A percentile compares a stretch with the other conserved stretches of the same genome.
These are phyloP conservation scores for Ceratitis capitata DNA, from an alignment of 1,140 invertebrate species.

Conservation along the genomic window DNA sequence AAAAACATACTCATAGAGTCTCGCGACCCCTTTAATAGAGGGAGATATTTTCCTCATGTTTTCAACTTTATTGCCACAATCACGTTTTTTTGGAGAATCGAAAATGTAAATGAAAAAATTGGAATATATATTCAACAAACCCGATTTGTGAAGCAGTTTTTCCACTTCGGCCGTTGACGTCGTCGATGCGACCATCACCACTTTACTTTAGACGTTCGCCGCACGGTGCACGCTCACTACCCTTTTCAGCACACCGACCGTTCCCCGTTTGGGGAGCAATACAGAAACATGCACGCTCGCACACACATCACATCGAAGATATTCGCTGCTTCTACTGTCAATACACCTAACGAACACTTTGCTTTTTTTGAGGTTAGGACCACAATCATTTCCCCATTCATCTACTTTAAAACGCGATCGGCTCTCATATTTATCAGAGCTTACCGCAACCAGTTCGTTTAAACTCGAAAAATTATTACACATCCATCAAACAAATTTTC, in stretches of 20 bases:
- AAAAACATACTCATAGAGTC: neutral
- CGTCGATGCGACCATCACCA: constrained; percentile 29
- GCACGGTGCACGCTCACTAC: constrained; percentile 6
- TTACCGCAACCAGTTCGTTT: neutral
- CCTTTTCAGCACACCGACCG: neutral
- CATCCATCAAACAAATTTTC: neutral
- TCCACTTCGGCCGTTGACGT: constrained; percentile 36
- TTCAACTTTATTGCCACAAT: neutral
- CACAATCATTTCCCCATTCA: constrained; percentile 27
- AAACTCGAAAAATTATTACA: neutral
- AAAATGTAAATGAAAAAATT: constrained; percentile 20
- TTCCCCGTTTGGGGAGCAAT: constrained; percentile 4
- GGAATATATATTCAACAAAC: constrained; percentile 37
- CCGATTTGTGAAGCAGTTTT: constrained; percentile 35
- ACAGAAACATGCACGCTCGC: neutral
- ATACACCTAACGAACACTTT: constrained; percentile 23
- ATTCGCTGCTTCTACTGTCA: constrained; percentile 33
- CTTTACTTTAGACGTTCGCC: neutral
- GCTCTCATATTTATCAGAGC: neutral
- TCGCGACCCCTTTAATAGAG: neutral
- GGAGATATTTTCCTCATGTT: neutral
- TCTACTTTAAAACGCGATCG: constrained; percentile 26
- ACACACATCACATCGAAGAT: neutral
- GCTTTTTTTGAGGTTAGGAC: constrained; percentile 19
- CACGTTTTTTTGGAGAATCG: constrained; percentile 27